phyloP scores from a whole-genome alignment of 2,888 invertebrate genomes.

The Lepidocyrtinus sp. region DNA sequence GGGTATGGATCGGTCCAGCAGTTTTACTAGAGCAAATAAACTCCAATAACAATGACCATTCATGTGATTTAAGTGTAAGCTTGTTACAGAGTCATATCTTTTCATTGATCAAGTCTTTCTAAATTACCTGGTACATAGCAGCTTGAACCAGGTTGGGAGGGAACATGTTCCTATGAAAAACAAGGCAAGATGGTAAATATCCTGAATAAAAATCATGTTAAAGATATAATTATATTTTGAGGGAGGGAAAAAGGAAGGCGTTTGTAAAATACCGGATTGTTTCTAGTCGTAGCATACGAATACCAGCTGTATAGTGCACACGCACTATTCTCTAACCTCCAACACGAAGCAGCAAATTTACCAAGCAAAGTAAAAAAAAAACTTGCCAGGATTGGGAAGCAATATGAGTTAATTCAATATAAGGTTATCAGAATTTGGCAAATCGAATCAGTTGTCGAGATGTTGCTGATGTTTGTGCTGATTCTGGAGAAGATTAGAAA shows the following conservation, averaged over 20 bases:
- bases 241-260: background rate
- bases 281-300: slow-evolving; percentile 39
- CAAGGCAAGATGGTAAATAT: slow-evolving; percentile 53
- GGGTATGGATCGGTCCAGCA: no score
- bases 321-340: background rate
- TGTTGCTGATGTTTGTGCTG: no score
- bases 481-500: no score
- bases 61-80: no score
- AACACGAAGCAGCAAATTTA: background rate
- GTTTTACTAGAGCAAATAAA: no score
- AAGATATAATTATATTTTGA: background rate
- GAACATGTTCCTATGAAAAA: slow-evolving; percentile 86
- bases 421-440: no score
- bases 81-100: no score
- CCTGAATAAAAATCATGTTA: background rate
- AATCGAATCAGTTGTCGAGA: no score
- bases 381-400: no score
- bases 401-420: no score
- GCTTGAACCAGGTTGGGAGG: slow-evolving; percentile 93
- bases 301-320: slow-evolving; percentile 17
- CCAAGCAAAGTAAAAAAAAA: no score
- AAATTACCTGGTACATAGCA: slow-evolving; percentile 82
- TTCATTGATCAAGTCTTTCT: background rate
- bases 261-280: slow-evolving; percentile 3
- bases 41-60: no score